Conservation (phyloP, 2,797 vertebrate species). For the Tympanoctomys barrerae region DNA sequence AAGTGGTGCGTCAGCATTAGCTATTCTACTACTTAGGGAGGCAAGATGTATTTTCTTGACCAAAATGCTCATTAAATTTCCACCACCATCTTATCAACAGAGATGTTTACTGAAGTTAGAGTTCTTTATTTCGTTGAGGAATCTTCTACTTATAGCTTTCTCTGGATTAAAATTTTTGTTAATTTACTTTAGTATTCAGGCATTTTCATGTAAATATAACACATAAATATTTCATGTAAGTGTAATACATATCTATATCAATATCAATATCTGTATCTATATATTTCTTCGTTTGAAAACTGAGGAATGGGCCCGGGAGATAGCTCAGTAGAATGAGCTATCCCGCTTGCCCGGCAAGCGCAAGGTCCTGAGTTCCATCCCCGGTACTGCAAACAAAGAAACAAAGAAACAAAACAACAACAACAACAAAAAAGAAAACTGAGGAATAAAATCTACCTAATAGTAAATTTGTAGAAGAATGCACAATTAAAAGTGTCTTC, state of each 20-base stretch:
- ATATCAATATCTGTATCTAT: background rate
- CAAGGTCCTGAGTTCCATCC: no score
- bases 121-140: background rate
- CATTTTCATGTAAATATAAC: background rate
- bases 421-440: background rate
- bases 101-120: constrained; percentile 20
- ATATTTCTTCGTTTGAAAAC: background rate
- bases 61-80: background rate
- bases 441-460: background rate
- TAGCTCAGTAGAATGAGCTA: no score
- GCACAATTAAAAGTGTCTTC: constrained; percentile 6
- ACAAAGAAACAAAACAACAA: no score
- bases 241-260: background rate
- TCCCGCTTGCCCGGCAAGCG: no score
- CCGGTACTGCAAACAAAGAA: no score
- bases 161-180: background rate
- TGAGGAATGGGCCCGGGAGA: background rate
- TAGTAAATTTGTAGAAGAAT: background rate
- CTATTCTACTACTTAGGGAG: constrained; percentile 14
- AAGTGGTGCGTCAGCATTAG: background rate
- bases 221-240: background rate
- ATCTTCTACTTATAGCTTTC: background rate
- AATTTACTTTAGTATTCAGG: background rate
- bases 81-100: background rate
- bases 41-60: background rate